Evolutionary conservation across 2,797 vertebrate species (phyloP).

Genomic region (Gambusia yucatana): DNA sequence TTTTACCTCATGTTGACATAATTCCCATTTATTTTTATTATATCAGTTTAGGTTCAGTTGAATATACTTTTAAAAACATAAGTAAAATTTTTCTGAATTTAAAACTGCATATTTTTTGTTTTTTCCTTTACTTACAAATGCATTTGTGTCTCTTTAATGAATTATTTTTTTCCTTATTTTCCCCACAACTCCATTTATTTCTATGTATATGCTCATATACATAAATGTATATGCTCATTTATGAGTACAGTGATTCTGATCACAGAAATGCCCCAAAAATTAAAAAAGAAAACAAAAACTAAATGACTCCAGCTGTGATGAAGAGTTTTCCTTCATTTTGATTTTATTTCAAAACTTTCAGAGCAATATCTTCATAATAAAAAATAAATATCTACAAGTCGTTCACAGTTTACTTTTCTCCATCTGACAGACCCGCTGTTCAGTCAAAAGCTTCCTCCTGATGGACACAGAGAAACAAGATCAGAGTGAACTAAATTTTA

Average conservation of each 20-base stretch:
- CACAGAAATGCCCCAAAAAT: neutral
- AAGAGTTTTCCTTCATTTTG: neutral
- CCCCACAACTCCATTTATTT: no score
- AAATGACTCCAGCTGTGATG: neutral
- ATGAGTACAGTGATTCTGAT: neutral
- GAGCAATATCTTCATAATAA: neutral
- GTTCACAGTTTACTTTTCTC: neutral
- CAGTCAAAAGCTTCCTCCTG: conserved; percentile 15
- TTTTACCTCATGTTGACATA: no score
- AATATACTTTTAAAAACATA: no score
- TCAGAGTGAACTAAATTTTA: neutral
- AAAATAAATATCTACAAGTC: neutral
- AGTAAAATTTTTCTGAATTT: no score
- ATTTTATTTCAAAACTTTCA: neutral
- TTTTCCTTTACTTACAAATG: no score
- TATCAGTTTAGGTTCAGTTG: neutral
- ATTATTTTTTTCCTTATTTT: no score
- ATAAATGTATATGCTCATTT: no score
- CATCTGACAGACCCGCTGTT: neutral
- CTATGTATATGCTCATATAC: no score
- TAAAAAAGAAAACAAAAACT: neutral
- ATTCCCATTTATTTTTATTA: no score
- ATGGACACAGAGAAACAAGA: neutral
- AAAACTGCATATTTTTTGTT: no score
- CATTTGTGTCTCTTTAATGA: no score